Base-by-base conservation (phyloP, 2,888 invertebrate species). In the Chymomyza fuscimana region DNA sequence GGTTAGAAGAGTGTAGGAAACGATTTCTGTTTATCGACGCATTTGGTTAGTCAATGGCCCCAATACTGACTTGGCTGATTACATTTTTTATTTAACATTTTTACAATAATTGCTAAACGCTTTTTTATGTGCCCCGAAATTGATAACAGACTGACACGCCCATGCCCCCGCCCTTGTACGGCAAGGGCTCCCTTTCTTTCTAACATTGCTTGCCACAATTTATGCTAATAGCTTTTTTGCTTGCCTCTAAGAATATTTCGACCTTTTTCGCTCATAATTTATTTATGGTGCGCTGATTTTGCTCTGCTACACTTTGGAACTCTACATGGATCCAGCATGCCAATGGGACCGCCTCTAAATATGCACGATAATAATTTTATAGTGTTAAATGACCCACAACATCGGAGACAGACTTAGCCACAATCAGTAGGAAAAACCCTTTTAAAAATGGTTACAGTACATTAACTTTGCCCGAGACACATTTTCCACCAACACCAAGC, bases 311-410 rank as follows among this genome's bases (percentile, higher is more conserved):
- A 54, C 73, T 61, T 77, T 74, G 56, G 19, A 12, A 19, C 52
- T 52, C 52, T 12, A 15, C 9, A 51, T 15, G 40, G 4, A 12
- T 1, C 6, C 40, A 12, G 3, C 40, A 12, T 65, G 59, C 70
- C 32, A 1, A 6, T 59, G 19, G 12, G 71, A 71, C 62, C 68
- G 68, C 61, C 74, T 76, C 66, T 78, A 70, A 79, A 78, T 74
- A 77, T 76, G 77, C 77, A 77, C 68, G 86, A 83, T 87, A 85
- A 85, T 85, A 87, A 85, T 82, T 87, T 84, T 85, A 85, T 87
- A 87, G 85, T 81, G 87, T 85, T 85, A 87, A 85, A 87, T 85
- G 86, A 72, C 65, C 69, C 80, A 79, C 77, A 74, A 76, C 79
- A 75, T 67, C 74, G 65, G 58, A 70, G 63, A 65, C 62, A 54